Evolutionary conservation across 2,888 invertebrate species (phyloP), one percentile per base, ranked within the genome.

Genomic region (Drosophila multiciliata): DNA sequence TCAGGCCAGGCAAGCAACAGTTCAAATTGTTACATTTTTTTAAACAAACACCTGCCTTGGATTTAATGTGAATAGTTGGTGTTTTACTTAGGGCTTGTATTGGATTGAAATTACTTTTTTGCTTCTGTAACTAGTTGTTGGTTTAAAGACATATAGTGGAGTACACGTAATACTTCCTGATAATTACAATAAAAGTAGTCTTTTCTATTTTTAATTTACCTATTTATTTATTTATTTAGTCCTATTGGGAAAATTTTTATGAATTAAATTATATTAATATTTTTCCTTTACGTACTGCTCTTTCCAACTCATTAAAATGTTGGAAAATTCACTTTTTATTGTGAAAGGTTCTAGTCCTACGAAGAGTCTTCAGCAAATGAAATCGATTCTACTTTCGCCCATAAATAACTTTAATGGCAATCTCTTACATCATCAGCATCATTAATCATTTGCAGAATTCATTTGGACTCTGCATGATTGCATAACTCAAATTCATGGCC

Each of bases 11-110:
- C 61, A 63, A 42, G 38, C 11, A 52, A 49, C 65, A 53, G 29
- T 29, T 33, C n/a, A 42, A 64, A 49, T 36, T 38, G 36, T 48
- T 59, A 65, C 35, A 17, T 40, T 53, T 69, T 71, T 75, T 73
- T 73, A n/a, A 60, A 45, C 67, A 82, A 82, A 82, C 82, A 85
- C 83, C 86, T 82, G 82, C 65, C 70, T 59, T 29, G 29, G 11
- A 52, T 60, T 71, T 59, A 74, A 52, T 55, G 48, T 48, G 58
- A 7, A 2, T 9, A 42, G 63, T 29, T 40, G 55, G 20, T 73
- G 62, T 78, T 82, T 53, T 59, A 40, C 45, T 54, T 26, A 26
- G 20, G 40, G 12, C 32, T 62, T 49, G 29, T 12, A 36, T 52
- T 61, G 42, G 29, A n/a, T 66, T 29, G 5, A 54, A 40, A 40